Percentiles rank a stretch among this genome's conserved stretches.
These are phyloP conservation scores for Callithrix jacchus DNA, from an alignment of 2,113 vertebrate species.

Conservation along the genomic window DNA sequence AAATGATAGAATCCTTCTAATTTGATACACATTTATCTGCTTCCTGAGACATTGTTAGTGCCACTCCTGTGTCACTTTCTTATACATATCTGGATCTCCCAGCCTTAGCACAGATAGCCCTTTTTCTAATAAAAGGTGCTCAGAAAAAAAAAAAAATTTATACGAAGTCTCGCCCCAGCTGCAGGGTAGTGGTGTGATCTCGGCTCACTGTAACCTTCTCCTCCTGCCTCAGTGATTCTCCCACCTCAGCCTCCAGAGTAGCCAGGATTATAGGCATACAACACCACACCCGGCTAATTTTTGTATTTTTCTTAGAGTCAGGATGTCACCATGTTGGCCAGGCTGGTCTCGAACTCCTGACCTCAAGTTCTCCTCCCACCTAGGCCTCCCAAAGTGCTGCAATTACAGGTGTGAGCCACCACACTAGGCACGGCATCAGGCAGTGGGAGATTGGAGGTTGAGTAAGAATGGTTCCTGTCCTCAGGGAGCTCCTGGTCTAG, in stretches of 20 bases:
- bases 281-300: background rate
- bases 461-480: background rate
- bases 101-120: background rate
- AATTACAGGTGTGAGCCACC: background rate
- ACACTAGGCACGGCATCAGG: background rate
- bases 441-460: background rate
- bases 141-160: too few relatives aligned
- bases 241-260: background rate
- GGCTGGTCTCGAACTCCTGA: background rate
- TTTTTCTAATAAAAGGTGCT: too few relatives aligned
- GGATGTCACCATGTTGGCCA: background rate
- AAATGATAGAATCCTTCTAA: background rate
- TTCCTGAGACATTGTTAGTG: background rate
- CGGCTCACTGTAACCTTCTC: background rate
- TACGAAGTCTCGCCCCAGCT: too few relatives aligned
- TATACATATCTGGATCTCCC: background rate
- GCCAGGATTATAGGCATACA: background rate
- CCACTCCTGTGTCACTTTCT: background rate
- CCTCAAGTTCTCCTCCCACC: background rate
- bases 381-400: background rate
- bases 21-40: background rate
- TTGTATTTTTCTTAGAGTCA: background rate
- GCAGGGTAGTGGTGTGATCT: background rate
- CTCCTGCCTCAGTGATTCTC: background rate
- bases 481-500: background rate